phyloP scores from a whole-genome alignment of 2,797 vertebrate species.

The Sebastes nivosus region DNA sequence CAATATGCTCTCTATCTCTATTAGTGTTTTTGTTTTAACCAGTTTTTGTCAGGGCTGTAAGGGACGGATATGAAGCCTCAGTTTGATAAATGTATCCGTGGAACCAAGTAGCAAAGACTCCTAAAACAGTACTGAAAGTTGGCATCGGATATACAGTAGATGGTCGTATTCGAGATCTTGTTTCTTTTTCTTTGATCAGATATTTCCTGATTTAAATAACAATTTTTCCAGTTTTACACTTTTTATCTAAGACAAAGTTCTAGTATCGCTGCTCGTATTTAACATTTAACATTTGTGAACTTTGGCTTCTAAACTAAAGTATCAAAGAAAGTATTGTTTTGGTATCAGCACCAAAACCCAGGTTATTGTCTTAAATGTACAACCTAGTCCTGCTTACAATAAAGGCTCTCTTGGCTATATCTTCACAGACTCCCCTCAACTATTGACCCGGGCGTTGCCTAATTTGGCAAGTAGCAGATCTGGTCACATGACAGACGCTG shows the following conservation, averaged over 20 bases:
- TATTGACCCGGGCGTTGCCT: neutral
- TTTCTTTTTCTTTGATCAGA: neutral
- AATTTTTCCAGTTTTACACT: neutral
- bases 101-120: neutral
- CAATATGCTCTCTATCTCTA: neutral
- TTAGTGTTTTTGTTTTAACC: neutral
- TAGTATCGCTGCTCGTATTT: neutral
- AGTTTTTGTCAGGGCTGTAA: neutral
- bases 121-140: neutral
- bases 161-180: neutral
- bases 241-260: neutral
- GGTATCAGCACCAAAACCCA: neutral
- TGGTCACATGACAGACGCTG: neutral
- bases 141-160: neutral
- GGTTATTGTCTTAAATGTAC: neutral
- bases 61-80: neutral
- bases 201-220: neutral
- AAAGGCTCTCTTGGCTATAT: neutral
- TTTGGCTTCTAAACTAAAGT: neutral
- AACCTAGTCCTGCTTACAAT: neutral
- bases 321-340: neutral
- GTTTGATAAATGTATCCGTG: neutral
- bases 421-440: neutral
- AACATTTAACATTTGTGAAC: neutral
- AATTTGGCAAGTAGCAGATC: neutral